These are phyloP conservation scores for Prionailurus viverrinus DNA, from an alignment of 2,113 vertebrate species.

Conservation along the genomic window DNA sequence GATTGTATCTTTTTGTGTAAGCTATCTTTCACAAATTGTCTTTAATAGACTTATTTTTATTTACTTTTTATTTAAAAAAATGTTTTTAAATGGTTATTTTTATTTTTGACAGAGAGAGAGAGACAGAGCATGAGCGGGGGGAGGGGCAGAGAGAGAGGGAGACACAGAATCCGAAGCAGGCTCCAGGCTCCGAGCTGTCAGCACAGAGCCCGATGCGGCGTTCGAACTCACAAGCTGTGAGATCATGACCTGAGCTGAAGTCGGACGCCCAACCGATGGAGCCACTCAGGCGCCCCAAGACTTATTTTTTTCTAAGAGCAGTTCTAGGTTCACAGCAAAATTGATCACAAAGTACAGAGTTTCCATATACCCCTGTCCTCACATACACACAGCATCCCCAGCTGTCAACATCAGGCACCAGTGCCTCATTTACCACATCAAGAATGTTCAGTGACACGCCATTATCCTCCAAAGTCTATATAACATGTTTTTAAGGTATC, in stretches of 20 bases:
- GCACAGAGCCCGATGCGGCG: not conserved
- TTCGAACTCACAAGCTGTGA: no score
- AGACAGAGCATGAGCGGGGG: not conserved
- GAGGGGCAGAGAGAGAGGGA: not conserved
- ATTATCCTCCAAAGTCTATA: not conserved
- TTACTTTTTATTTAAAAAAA: not conserved
- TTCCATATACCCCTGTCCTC: no score
- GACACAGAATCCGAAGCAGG: no score
- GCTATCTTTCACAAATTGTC: not conserved
- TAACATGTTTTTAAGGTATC: not conserved
- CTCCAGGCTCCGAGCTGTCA: no score
- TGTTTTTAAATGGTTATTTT: no score
- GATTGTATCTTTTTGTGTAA: not conserved
- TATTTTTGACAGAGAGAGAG: not conserved
- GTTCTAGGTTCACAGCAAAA: not conserved
- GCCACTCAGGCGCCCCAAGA: not conserved
- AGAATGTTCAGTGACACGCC: not conserved
- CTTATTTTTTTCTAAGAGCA: not conserved
- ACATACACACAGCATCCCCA: not conserved
- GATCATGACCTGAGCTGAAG: not conserved
- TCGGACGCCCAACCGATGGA: not conserved
- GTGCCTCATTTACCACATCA: not conserved
- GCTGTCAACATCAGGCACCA: not conserved
- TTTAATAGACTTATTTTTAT: not conserved
- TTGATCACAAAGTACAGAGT: not conserved